These are phyloP conservation scores for Pocillopora grandis DNA, from an alignment of 92 coral and sea anemone species.

Conservation along the genomic window DNA sequence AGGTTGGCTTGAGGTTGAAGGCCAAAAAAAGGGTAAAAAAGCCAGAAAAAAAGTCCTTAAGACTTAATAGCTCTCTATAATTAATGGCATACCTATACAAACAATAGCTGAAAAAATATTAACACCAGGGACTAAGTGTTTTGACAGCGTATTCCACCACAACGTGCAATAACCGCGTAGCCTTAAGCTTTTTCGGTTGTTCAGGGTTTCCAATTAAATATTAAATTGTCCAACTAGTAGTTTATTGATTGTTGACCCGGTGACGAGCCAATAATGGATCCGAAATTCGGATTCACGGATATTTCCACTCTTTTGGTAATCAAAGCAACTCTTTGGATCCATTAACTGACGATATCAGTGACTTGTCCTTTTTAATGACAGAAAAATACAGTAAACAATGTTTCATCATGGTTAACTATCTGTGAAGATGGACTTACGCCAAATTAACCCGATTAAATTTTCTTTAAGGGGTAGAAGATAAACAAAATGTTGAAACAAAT, in stretches of 20 bases:
- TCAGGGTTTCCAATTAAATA: neutral
- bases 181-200: neutral
- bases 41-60: neutral
- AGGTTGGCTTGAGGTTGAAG: neutral
- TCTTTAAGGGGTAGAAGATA: neutral
- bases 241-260: neutral
- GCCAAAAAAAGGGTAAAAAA: neutral
- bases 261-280: neutral
- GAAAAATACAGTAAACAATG: constrained; percentile 17
- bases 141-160: neutral
- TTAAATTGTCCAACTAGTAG: neutral
- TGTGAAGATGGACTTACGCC: neutral
- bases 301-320: neutral
- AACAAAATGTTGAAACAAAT: neutral
- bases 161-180: neutral
- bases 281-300: neutral
- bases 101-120: neutral
- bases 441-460: constrained; percentile 1
- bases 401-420: neutral
- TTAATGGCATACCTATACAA: constrained; percentile 5
- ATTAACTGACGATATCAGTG: constrained; percentile 1
- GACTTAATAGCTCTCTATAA: neutral
- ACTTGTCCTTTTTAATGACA: neutral
- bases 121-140: neutral
- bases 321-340: constrained; percentile 1